Evolutionary conservation across 1,140 invertebrate genomes (phyloP), one percentile per base, ranked within the genome.

Genomic region (Delia radicum): DNA sequence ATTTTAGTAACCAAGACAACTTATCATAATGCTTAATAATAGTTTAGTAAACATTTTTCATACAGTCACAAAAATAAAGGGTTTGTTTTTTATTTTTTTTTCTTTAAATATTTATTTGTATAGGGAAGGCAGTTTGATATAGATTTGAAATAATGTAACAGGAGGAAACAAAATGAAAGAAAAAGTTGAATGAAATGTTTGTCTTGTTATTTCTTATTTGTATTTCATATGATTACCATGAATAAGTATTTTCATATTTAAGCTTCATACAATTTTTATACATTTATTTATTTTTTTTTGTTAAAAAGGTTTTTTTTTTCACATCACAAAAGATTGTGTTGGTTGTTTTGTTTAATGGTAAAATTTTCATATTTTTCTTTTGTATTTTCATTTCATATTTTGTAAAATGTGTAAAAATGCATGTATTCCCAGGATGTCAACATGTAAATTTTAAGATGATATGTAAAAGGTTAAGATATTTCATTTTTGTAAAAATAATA

Each of bases 1-100:
- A 69, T 69, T 69, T 69, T 26, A n/a, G 29, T 69, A 69, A 69
- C 65, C 65, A 69, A 69, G 65, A 69, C 65, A 69, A 69, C 65
- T 69, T 69, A 69, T 69, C 65, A 69, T 69, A 69, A 69, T 69
- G 29, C 65, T 24, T n/a, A 37, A 69, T 69, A 69, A 69, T 69
- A 69, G 29, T 69, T 69, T 21, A 13, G 29, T 29, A 28, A 29
- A 31, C 42, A 15, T 48, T 3, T n/a, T 15, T 48, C 12, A 12
- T 48, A n/a, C 42, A 48, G 3, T 15, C 42, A 15, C 42, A n/a
- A 15, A 10, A 15, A 48, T n/a, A n/a, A 48, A 48, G 13, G 33
- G 33, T 10, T 37, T 7, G 13, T 13, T 10, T 13, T 37, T 3
- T 37, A 10, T 37, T 37, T 37, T 37, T n/a, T n/a, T n/a, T n/a